Evolutionary conservation across 2,113 vertebrate genomes (phyloP).

Genomic region (Cochlearius cochlearius): DNA sequence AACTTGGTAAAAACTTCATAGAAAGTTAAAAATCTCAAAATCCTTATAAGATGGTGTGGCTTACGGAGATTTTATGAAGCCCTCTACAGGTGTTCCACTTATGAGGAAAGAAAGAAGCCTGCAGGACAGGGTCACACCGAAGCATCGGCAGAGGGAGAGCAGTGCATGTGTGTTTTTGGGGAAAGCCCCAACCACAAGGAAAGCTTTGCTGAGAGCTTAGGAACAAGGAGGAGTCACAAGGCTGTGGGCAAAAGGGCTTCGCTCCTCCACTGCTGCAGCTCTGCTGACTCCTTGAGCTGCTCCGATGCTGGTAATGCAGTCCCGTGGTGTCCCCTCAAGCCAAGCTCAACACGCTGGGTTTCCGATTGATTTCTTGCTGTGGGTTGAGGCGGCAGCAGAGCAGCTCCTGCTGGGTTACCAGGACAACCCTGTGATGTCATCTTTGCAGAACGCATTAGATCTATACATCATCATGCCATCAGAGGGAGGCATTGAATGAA

Average conservation of each 20-base stretch:
- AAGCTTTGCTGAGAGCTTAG: neutral
- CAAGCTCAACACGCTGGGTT: rapidly evolving
- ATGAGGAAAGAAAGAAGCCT: neutral
- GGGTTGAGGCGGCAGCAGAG: neutral
- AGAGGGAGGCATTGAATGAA: neutral
- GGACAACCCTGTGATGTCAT: neutral
- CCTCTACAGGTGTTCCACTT: neutral
- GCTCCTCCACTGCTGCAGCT: neutral
- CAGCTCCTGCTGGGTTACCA: neutral
- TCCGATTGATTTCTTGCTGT: neutral
- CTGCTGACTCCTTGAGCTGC: neutral
- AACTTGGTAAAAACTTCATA: neutral
- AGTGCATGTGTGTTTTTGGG: neutral
- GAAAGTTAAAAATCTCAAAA: neutral
- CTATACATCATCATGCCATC: neutral
- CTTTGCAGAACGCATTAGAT: neutral
- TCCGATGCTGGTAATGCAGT: neutral
- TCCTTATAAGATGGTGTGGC: neutral
- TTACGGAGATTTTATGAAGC: neutral
- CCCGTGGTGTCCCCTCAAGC: rapidly evolving
- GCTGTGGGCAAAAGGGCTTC: neutral
- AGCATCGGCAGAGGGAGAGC: neutral
- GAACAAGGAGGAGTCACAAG: neutral
- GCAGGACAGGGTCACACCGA: no score
- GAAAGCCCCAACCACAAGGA: neutral